Percentiles rank a stretch among this genome's conserved stretches.
These are phyloP conservation scores for pig (Sus scrofa) DNA, from an alignment of 2,113 vertebrate species.

Conservation along the genomic window T2T-Sscrofa CM000812.6:280229001-280229500, in stretches of 20 bases:
- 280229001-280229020: neutral
- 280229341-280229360: neutral
- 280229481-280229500: neutral
- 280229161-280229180: neutral
- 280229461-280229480: neutral
- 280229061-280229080: neutral
- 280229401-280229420: neutral
- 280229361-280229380: neutral
- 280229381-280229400: neutral
- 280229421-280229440: neutral
- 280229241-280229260: neutral
- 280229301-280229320: neutral
- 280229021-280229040: neutral
- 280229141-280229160: neutral
- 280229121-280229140: fast-evolving
- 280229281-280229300: neutral
- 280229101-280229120: neutral
- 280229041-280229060: fast-evolving
- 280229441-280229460: neutral
- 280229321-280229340: neutral
- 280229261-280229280: neutral
- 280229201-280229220: neutral
- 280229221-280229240: neutral
- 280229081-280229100: fast-evolving
- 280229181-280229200: neutral